These are phyloP conservation scores for Drosophila melanica DNA, from an alignment of 1,140 invertebrate genomes.

Conservation along the genomic window DNA sequence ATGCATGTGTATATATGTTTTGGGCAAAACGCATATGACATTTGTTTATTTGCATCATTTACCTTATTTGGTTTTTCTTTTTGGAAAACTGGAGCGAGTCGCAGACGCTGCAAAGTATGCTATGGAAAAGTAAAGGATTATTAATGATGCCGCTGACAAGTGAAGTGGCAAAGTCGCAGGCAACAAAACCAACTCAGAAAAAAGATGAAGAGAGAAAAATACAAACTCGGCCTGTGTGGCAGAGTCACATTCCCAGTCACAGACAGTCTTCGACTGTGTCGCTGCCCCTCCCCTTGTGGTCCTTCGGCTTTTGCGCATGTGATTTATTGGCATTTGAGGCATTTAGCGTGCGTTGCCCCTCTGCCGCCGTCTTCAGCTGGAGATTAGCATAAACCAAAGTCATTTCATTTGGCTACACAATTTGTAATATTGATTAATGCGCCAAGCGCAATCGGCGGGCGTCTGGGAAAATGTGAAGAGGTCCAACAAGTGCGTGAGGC, in stretches of 20 bases:
- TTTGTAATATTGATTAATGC: constrained; percentile 77
- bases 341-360: constrained; percentile 58
- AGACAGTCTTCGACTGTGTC: constrained; percentile 1
- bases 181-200: constrained; percentile 3
- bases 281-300: neutral
- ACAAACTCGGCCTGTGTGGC: neutral
- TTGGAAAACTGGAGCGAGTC: constrained; percentile 19
- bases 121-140: constrained; percentile 73
- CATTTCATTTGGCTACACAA: constrained; percentile 65
- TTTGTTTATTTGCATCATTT: constrained; percentile 84
- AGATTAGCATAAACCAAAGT: constrained; percentile 64
- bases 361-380: constrained; percentile 4
- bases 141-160: constrained; percentile 80
- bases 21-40: constrained; percentile 73
- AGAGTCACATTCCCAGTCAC: constrained; percentile 11
- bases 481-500: constrained; percentile 72
- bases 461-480: constrained; percentile 25
- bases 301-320: constrained; percentile 47
- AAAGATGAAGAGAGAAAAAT: neutral
- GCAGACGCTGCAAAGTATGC: constrained; percentile 61
- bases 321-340: constrained; percentile 79
- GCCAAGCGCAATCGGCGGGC: constrained; percentile 1
- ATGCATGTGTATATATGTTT: constrained; percentile 3
- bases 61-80: constrained; percentile 55
- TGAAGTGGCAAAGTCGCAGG: constrained; percentile 70